These are phyloP conservation scores for Macaria liturata DNA, from an alignment of 2,888 invertebrate genomes.

Conservation along the genomic window DNA sequence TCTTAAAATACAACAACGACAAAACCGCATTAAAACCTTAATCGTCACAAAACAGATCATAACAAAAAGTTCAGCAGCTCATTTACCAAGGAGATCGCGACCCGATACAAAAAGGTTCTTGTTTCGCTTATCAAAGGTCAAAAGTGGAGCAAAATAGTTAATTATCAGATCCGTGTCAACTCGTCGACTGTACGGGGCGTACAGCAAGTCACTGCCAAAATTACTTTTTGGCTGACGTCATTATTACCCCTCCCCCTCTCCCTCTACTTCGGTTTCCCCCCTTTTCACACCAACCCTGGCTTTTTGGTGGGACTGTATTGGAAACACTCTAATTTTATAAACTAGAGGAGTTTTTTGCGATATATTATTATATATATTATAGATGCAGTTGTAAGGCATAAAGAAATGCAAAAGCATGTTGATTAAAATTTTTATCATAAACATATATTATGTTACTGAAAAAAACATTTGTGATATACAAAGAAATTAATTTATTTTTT, in stretches of 20 bases:
- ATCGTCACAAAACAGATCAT: background rate
- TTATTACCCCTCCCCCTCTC: conserved; percentile 44
- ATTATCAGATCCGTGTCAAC: conserved; percentile 45
- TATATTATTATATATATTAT: too few species aligned
- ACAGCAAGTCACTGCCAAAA: conserved; percentile 62
- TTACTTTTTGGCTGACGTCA: conserved; percentile 66
- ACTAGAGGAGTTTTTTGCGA: too few species aligned
- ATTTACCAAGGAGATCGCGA: background rate
- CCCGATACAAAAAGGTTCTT: conserved; percentile 1
- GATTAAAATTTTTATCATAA: too few species aligned
- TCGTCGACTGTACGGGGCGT: conserved; percentile 42
- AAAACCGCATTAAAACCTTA: background rate
- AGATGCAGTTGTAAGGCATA: too few species aligned
- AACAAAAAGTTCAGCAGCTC: background rate
- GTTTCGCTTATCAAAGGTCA: conserved; percentile 34
- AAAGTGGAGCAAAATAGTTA: conserved; percentile 48
- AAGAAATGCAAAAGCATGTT: too few species aligned
- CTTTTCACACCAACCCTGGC: background rate
- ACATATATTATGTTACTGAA: too few species aligned
- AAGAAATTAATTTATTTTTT: too few species aligned
- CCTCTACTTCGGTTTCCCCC: conserved; percentile 4
- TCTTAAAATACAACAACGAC: too few species aligned
- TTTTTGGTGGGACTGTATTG: background rate
- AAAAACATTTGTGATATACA: too few species aligned
- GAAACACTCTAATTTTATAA: background rate